These are phyloP conservation scores for Rhinichthys osculus DNA, from an alignment of 2,797 vertebrate species.

Conservation along the genomic window DNA sequence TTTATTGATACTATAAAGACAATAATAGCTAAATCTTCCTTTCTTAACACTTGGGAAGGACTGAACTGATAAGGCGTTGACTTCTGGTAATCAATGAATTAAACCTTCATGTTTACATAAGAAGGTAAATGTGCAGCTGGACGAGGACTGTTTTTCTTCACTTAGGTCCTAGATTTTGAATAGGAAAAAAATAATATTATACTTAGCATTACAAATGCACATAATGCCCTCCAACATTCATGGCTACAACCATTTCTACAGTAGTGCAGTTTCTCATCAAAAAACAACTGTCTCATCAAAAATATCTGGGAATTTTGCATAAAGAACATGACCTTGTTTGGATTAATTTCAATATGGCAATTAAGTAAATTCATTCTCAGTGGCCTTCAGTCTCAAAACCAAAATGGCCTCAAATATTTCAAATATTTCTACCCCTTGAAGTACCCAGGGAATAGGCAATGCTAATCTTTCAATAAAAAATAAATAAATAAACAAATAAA, in stretches of 20 bases:
- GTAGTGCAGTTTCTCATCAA: neutral
- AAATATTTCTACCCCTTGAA: neutral
- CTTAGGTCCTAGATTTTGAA: neutral
- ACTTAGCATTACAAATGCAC: neutral
- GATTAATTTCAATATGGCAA: neutral
- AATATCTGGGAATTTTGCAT: neutral
- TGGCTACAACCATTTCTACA: neutral
- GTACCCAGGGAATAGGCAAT: neutral
- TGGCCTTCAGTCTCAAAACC: neutral
- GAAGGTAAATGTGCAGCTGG: neutral
- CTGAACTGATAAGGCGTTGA: neutral
- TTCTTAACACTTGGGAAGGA: slow-evolving; percentile 5
- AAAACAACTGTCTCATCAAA: neutral
- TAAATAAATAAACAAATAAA: neutral
- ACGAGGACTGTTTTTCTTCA: neutral
- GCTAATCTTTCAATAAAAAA: neutral
- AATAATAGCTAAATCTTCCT: neutral
- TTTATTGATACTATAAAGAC: neutral
- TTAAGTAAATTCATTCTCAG: neutral
- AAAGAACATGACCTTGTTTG: neutral
- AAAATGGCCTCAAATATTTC: neutral
- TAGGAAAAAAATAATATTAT: neutral
- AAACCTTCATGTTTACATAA: neutral
- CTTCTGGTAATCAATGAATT: neutral
- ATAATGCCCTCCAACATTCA: neutral